Evolutionary conservation across 2,888 invertebrate species (phyloP).

Genomic region (Cephalotes varians): DNA sequence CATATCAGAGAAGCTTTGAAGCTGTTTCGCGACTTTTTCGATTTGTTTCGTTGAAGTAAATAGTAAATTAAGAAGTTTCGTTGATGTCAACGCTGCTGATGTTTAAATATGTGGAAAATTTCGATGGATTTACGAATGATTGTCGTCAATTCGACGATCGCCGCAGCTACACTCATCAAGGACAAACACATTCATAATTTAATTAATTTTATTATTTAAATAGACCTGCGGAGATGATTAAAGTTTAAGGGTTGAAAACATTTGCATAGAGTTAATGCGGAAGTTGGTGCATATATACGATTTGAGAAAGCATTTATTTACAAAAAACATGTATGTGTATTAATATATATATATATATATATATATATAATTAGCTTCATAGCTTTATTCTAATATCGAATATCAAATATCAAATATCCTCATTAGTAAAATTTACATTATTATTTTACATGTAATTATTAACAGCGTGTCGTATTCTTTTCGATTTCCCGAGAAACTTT

Average conservation of each 20-base stretch:
- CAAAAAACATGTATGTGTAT: not conserved
- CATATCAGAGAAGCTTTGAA: not conserved
- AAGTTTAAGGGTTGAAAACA: not conserved
- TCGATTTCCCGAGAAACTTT: not conserved
- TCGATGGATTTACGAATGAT: not conserved
- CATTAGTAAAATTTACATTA: constrained; percentile 11
- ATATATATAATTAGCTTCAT: no score
- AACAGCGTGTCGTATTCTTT: constrained; percentile 8
- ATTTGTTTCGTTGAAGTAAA: not conserved
- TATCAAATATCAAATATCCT: not conserved
- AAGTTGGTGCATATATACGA: not conserved
- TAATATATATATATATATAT: not conserved
- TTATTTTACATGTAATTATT: constrained; percentile 10
- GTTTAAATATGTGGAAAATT: not conserved
- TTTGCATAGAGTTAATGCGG: not conserved
- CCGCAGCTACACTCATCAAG: not conserved
- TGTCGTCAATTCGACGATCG: not conserved
- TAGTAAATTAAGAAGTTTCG: not conserved
- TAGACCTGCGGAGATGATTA: not conserved
- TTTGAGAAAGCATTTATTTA: not conserved
- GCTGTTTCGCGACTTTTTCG: not conserved
- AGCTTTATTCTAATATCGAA: no score
- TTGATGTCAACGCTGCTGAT: not conserved
- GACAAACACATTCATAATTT: constrained; percentile 14
- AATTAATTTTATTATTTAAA: not conserved